phyloP scores from a whole-genome alignment of 2,797 vertebrate genomes.

The Xenentodon cancila region DNA sequence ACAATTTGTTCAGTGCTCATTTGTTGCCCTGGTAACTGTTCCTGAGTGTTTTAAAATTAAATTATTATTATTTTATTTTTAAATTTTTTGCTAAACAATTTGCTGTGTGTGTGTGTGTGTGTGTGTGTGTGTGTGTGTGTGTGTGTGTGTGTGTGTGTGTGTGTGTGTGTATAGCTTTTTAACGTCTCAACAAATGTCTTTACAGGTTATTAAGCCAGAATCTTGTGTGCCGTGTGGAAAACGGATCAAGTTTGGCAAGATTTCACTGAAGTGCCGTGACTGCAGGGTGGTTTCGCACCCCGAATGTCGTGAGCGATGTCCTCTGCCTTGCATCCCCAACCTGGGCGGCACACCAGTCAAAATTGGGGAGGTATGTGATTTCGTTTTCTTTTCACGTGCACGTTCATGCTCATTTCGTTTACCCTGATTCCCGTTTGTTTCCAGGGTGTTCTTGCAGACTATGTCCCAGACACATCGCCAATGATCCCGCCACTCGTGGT shows the following conservation, averaged over 20 bases:
- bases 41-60: too few species aligned
- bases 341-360: conserved; percentile 87
- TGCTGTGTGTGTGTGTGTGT: too few species aligned
- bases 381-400: not conserved
- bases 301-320: conserved; percentile 94
- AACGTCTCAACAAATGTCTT: not conserved
- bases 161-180: too few species aligned
- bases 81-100: too few species aligned
- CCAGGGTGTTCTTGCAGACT: conserved; percentile 91
- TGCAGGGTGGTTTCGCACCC: conserved; percentile 93
- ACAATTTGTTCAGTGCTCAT: too few species aligned
- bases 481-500: conserved; percentile 96
- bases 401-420: not conserved
- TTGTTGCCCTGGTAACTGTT: too few species aligned
- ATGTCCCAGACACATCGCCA: conserved; percentile 87
- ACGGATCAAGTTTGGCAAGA: conserved; percentile 96
- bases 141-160: too few species aligned
- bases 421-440: not conserved
- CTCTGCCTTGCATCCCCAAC: conserved; percentile 93
- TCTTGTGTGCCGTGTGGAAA: conserved; percentile 97
- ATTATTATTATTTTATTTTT: too few species aligned
- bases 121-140: too few species aligned
- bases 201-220: conserved; percentile 96
- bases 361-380: conserved; percentile 86
- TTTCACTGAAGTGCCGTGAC: conserved; percentile 93